Evolutionary conservation across 2,797 vertebrate genomes (phyloP).

Genomic region (Setipinna tenuifilis): DNA sequence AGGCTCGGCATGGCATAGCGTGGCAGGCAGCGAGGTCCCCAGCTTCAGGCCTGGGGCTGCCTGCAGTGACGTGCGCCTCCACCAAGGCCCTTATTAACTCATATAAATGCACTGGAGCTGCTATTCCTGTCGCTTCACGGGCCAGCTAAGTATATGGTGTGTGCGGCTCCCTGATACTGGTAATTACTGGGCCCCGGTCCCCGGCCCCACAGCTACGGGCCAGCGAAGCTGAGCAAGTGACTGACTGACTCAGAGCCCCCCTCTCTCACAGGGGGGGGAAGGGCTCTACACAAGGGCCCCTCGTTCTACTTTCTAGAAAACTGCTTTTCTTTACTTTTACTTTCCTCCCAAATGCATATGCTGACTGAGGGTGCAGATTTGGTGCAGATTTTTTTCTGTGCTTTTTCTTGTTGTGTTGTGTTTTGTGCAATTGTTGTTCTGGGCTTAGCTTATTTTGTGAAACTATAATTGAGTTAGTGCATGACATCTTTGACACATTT

Average conservation of each 20-base stretch:
- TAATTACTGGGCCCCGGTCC: slow-evolving; percentile 68
- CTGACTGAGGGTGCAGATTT: not conserved
- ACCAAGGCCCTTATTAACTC: slow-evolving; percentile 74
- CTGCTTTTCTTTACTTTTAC: not conserved
- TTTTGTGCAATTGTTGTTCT: not conserved
- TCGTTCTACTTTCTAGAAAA: not conserved
- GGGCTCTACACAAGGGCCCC: not conserved
- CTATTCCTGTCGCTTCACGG: slow-evolving; percentile 72
- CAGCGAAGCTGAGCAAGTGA: not conserved
- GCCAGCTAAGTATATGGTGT: slow-evolving; percentile 71
- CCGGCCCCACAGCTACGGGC: slow-evolving; percentile 26
- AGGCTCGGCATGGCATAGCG: not conserved
- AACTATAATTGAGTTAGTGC: not conserved
- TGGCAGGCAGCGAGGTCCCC: slow-evolving; percentile 6
- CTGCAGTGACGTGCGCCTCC: slow-evolving; percentile 61
- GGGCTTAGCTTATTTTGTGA: not conserved
- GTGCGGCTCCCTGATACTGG: slow-evolving; percentile 58
- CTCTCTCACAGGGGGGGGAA: slow-evolving; percentile 4
- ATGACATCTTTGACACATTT: not conserved
- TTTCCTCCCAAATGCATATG: not conserved
- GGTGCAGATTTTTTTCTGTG: not conserved
- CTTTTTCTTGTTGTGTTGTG: not conserved
- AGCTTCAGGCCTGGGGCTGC: slow-evolving; percentile 31
- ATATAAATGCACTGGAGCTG: slow-evolving; percentile 64
- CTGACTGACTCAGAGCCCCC: slow-evolving; percentile 9